These are phyloP conservation scores for Meloidogyne exigua DNA, from an alignment of 1,140 invertebrate species.

Conservation along the genomic window DNA sequence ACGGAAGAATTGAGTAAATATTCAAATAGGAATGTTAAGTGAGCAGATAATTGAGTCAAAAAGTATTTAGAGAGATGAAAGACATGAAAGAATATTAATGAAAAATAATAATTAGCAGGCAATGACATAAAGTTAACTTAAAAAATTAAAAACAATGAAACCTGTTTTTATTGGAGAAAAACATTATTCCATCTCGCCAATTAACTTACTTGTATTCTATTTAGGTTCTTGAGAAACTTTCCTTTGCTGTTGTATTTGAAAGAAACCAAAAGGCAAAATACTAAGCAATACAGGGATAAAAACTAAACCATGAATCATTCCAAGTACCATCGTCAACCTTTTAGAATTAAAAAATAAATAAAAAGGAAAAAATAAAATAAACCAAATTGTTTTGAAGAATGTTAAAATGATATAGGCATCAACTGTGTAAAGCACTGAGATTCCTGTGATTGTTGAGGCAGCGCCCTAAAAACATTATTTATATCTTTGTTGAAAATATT, in stretches of 20 bases:
- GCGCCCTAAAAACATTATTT: slow-evolving; percentile 74
- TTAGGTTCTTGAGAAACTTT: not conserved
- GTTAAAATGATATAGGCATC: slow-evolving; percentile 95
- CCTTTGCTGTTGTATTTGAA: slow-evolving; percentile 40
- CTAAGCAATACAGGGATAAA: slow-evolving; percentile 73
- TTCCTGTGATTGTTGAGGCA: slow-evolving; percentile 84
- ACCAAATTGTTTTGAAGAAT: slow-evolving; percentile 95
- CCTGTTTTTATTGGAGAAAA: too few species aligned
- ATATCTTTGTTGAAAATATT: too few species aligned
- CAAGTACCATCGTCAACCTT: slow-evolving; percentile 83
- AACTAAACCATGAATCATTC: slow-evolving; percentile 81
- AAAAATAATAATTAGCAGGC: too few species aligned
- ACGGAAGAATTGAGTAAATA: too few species aligned
- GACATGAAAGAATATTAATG: too few species aligned
- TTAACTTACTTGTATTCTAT: not conserved
- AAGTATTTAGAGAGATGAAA: too few species aligned
- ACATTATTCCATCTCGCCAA: too few species aligned
- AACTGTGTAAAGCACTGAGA: slow-evolving; percentile 80
- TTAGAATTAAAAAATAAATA: not conserved
- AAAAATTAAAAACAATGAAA: too few species aligned
- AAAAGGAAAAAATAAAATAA: not conserved
- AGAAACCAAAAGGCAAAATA: slow-evolving; percentile 61
- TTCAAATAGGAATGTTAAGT: too few species aligned
- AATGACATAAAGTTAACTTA: too few species aligned
- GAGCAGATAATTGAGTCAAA: too few species aligned